Evolutionary conservation across 2,113 vertebrate genomes (phyloP).

Genomic region (Aegithalos caudatus): DNA sequence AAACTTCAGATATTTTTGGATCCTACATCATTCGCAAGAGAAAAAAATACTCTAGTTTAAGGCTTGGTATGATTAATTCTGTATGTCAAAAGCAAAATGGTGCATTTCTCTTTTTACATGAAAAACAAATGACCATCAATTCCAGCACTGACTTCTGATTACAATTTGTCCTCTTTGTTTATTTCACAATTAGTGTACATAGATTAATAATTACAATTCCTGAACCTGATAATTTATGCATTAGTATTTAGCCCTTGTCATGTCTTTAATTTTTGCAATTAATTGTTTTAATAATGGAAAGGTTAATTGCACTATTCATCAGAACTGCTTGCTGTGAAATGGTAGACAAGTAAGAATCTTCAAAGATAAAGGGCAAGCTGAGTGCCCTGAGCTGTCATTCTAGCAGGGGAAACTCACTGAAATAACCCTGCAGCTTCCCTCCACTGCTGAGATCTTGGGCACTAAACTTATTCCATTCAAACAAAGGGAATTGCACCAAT

Average conservation of each 20-base stretch:
- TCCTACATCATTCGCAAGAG: not conserved
- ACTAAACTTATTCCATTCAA: not conserved
- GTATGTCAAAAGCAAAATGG: not conserved
- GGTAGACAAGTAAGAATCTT: conserved; percentile 66
- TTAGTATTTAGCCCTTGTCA: conserved; percentile 72
- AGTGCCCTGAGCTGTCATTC: conserved; percentile 59
- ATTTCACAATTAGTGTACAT: conserved; percentile 60
- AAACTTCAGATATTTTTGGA: not conserved
- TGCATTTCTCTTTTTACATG: not conserved
- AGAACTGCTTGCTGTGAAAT: conserved; percentile 66
- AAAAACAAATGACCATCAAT: conserved; percentile 40
- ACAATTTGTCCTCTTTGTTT: conserved; percentile 63
- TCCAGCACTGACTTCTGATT: conserved; percentile 49
- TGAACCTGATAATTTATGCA: conserved; percentile 76
- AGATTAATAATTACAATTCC: conserved; percentile 75
- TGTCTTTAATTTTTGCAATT: conserved; percentile 76
- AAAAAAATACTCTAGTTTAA: not conserved
- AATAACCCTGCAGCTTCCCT: not conserved
- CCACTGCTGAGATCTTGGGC: not conserved
- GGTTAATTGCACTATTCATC: conserved; percentile 77
- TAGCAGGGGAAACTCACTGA: not conserved
- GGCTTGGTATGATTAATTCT: not conserved
- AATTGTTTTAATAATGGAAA: conserved; percentile 77
- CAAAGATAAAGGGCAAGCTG: conserved; percentile 63
- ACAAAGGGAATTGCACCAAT: not conserved